A percentile compares a stretch with the other conserved stretches of the same genome.
Evolutionary conservation across 2,797 vertebrate genomes (phyloP).

Genomic region (Serranus cabrilla): DNA sequence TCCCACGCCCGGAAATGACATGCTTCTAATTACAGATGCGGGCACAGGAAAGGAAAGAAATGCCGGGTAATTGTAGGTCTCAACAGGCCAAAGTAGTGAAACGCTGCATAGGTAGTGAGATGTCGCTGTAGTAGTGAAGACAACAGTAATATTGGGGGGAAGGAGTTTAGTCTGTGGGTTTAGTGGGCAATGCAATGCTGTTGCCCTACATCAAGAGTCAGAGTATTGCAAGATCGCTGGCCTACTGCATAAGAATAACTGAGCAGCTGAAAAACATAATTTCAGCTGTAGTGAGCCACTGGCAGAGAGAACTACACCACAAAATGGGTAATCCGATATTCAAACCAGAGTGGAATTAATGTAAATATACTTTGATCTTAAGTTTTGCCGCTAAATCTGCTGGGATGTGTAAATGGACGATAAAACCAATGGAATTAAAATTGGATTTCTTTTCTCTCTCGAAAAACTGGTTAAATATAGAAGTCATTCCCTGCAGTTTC

Average conservation of each 20-base stretch:
- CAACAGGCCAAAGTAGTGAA: conserved; percentile 56
- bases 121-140: conserved; percentile 52
- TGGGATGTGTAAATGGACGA: conserved; percentile 35
- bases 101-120: conserved; percentile 68
- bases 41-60: conserved; percentile 73
- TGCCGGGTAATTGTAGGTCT: conserved; percentile 76
- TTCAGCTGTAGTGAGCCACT: conserved; percentile 23
- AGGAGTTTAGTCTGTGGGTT: conserved; percentile 54
- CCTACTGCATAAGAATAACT: conserved; percentile 43
- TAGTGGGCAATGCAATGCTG: conserved; percentile 41
- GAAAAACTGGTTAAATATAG: background rate
- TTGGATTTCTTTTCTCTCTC: background rate
- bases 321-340: conserved; percentile 43
- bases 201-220: conserved; percentile 40
- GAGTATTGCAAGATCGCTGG: conserved; percentile 31
- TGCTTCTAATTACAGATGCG: conserved; percentile 83
- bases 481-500: conserved; percentile 8
- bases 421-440: conserved; percentile 47
- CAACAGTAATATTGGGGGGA: conserved; percentile 52
- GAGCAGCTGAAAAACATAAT: conserved; percentile 51
- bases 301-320: conserved; percentile 29
- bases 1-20: conserved; percentile 84
- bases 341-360: conserved; percentile 48
- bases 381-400: conserved; percentile 41
- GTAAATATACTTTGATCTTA: conserved; percentile 48